These are phyloP conservation scores for Arrhopalites spinosus DNA, from an alignment of 2,888 invertebrate species.

Conservation along the genomic window DNA sequence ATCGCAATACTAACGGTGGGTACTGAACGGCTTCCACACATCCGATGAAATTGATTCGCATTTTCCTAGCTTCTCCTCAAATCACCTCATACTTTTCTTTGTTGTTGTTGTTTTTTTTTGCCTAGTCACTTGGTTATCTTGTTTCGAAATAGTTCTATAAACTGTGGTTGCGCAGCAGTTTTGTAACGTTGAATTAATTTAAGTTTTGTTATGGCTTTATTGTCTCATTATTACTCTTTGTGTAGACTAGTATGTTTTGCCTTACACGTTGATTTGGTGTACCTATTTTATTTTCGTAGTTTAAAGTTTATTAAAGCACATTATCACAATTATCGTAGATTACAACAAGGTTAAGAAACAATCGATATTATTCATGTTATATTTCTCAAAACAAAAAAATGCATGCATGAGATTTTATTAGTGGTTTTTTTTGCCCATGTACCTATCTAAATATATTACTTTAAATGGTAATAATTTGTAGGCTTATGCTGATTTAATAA, in stretches of 20 bases:
- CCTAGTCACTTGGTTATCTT: background rate
- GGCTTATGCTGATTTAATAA: too few species aligned
- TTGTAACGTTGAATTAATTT: background rate
- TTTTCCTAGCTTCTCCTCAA: background rate
- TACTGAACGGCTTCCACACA: background rate
- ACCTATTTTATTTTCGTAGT: too few species aligned
- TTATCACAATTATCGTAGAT: too few species aligned
- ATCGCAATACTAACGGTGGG: conserved; percentile 13
- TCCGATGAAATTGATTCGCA: background rate
- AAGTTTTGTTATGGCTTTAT: background rate
- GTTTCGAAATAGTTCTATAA: background rate
- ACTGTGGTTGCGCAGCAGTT: background rate
- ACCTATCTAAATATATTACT: too few species aligned
- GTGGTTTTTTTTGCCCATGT: too few species aligned
- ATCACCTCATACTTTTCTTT: background rate
- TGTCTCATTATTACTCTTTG: background rate
- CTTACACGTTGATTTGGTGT: background rate
- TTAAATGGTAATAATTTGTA: too few species aligned
- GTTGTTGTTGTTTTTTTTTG: background rate
- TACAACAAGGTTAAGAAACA: too few species aligned
- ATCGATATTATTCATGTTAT: too few species aligned
- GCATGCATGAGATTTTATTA: too few species aligned
- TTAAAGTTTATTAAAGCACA: too few species aligned
- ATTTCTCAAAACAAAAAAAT: too few species aligned
- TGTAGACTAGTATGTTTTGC: background rate